A percentile compares a stretch with the other conserved stretches of the same genome.
These are phyloP conservation scores for Cecropterus lyciades DNA, from an alignment of 1,140 invertebrate species.

Conservation along the genomic window DNA sequence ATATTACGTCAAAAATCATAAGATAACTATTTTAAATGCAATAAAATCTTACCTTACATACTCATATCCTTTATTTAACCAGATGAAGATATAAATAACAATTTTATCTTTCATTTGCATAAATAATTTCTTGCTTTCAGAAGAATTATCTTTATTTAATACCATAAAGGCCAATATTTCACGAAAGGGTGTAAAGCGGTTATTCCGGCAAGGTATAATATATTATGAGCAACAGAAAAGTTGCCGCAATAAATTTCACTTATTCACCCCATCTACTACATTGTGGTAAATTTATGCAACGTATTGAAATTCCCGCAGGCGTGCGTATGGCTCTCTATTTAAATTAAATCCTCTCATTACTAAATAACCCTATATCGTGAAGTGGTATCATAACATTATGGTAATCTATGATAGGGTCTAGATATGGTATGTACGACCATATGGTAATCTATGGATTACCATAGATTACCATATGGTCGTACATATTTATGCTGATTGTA, in stretches of 20 bases:
- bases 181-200: slow-evolving; percentile 17
- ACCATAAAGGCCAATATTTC: slow-evolving; percentile 15
- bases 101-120: slow-evolving; percentile 24
- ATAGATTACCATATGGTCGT: no score
- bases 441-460: no score
- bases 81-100: slow-evolving; percentile 13
- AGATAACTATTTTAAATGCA: not conserved
- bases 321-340: not conserved
- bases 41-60: not conserved
- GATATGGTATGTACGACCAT: no score
- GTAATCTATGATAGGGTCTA: no score
- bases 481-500: no score
- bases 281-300: not conserved
- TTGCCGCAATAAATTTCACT: slow-evolving; percentile 6
- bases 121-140: slow-evolving; percentile 22
- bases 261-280: no score
- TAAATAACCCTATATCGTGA: not conserved
- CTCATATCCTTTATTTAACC: slow-evolving; percentile 4
- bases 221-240: slow-evolving; percentile 14
- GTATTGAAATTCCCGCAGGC: not conserved
- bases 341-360: slow-evolving; percentile 6
- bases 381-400: no score
- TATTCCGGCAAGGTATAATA: no score
- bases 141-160: slow-evolving; percentile 30
- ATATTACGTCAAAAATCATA: not conserved